Percentiles rank a stretch among this genome's conserved stretches.
Evolutionary conservation across 2,797 vertebrate species (phyloP).

Genomic region (Takifugu ocellatus): DNA sequence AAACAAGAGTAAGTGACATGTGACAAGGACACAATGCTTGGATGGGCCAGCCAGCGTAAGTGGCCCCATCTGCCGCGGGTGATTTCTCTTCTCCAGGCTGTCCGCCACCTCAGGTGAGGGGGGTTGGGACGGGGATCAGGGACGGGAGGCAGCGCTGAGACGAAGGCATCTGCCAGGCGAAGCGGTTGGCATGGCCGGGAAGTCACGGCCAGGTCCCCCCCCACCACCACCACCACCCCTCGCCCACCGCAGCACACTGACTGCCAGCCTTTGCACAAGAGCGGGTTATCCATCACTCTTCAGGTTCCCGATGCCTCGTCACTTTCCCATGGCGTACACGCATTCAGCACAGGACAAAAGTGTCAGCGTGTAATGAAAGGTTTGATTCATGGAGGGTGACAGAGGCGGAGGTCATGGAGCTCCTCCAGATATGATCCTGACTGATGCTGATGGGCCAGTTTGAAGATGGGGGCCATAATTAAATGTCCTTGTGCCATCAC

Average conservation of each 20-base stretch:
- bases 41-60: slow-evolving; percentile 61
- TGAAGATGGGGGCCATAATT: slow-evolving; percentile 57
- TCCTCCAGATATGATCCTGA: slow-evolving; percentile 69
- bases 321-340: slow-evolving; percentile 53
- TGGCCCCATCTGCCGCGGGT: slow-evolving; percentile 66
- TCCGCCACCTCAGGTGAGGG: slow-evolving; percentile 56
- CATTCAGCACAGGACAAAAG: slow-evolving; percentile 47
- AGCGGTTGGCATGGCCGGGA: slow-evolving; percentile 49
- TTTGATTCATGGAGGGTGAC: slow-evolving; percentile 74
- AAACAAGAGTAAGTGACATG: slow-evolving; percentile 76
- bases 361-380: slow-evolving; percentile 67
- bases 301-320: slow-evolving; percentile 61
- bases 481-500: slow-evolving; percentile 55
- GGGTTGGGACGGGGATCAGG: background rate
- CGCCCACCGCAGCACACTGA: slow-evolving; percentile 6
- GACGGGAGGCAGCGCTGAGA: slow-evolving; percentile 21
- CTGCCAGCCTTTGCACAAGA: slow-evolving; percentile 35
- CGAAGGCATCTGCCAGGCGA: slow-evolving; percentile 40
- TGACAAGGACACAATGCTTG: slow-evolving; percentile 75
- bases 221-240: background rate
- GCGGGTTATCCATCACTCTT: slow-evolving; percentile 66
- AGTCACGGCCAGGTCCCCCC: slow-evolving; percentile 21
- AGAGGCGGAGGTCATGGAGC: slow-evolving; percentile 67
- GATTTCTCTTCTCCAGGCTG: slow-evolving; percentile 67
- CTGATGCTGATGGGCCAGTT: slow-evolving; percentile 62